Conservation (phyloP, 2,888 invertebrate genomes). For the Hyalella azteca region DNA sequence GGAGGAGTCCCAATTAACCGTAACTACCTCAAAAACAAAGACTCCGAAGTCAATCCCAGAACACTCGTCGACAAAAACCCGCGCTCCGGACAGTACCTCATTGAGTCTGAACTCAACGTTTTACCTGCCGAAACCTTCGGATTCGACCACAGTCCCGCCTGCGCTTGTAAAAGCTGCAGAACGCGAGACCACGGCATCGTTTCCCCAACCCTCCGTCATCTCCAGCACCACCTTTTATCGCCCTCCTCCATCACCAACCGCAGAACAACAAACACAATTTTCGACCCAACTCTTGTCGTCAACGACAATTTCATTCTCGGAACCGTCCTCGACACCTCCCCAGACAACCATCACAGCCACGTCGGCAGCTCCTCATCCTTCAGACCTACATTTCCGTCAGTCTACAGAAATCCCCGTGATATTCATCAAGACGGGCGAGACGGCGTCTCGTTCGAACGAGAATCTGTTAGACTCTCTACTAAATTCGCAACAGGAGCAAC, state of each 20-base stretch:
- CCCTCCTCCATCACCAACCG: slow-evolving; percentile 14
- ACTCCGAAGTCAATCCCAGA: background rate
- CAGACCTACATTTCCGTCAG: background rate
- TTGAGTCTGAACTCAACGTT: background rate
- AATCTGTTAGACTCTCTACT: background rate
- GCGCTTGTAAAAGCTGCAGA: background rate
- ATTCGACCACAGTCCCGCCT: background rate
- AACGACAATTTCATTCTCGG: slow-evolving; percentile 12
- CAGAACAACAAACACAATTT: background rate
- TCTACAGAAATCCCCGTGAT: slow-evolving; percentile 27
- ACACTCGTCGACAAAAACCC: too few relatives aligned
- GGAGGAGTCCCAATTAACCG: background rate
- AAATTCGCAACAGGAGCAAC: background rate
- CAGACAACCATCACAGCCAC: background rate
- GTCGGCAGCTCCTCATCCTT: background rate
- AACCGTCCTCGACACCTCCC: background rate
- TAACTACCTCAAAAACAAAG: background rate
- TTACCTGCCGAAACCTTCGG: background rate
- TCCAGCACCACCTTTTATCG: slow-evolving; percentile 38
- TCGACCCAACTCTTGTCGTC: slow-evolving; percentile 4
- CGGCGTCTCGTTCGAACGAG: background rate
- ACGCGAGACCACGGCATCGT: background rate
- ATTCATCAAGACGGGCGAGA: slow-evolving; percentile 9
- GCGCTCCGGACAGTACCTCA: too few relatives aligned
- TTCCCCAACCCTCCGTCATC: slow-evolving; percentile 19